Evolutionary conservation across 2,797 vertebrate genomes (phyloP).

Genomic region (Craterocephalus amniculus): DNA sequence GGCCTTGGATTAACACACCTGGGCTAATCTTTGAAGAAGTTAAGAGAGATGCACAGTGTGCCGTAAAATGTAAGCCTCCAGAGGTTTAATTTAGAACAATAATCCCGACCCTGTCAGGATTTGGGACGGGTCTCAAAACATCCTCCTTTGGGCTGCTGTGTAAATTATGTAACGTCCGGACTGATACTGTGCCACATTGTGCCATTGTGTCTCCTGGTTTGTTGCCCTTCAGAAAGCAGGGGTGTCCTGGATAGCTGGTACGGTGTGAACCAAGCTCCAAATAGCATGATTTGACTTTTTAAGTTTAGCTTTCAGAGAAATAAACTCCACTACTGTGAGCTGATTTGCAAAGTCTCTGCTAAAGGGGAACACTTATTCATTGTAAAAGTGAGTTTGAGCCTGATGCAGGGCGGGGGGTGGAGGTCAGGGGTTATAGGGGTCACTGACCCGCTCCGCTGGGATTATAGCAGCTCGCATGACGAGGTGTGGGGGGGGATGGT

Average conservation of each 20-base stretch:
- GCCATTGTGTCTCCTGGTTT: not conserved
- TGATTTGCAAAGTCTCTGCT: conserved; percentile 7
- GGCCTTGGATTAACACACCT: not conserved
- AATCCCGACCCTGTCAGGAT: not conserved
- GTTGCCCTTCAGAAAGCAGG: not conserved
- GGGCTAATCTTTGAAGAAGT: not conserved
- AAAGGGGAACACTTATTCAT: conserved; percentile 4
- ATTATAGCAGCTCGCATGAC: conserved; percentile 46
- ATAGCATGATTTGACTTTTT: not conserved
- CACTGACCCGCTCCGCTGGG: conserved; percentile 40
- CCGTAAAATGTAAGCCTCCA: not conserved
- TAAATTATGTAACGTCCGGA: not conserved
- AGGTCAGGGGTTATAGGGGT: conserved; percentile 41
- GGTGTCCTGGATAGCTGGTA: not conserved
- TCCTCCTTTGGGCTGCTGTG: not conserved
- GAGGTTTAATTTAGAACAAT: not conserved
- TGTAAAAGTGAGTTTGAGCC: conserved; percentile 42
- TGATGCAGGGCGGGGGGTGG: conserved; percentile 2
- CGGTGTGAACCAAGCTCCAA: not conserved
- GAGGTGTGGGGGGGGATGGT: conserved; percentile 56
- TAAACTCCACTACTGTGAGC: not conserved
- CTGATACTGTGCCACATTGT: not conserved
- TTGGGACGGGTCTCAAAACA: not conserved
- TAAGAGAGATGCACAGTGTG: not conserved
- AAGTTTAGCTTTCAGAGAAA: not conserved